phyloP scores from a whole-genome alignment of 1,140 invertebrate genomes.

The Dinoponera quadriceps region DNA sequence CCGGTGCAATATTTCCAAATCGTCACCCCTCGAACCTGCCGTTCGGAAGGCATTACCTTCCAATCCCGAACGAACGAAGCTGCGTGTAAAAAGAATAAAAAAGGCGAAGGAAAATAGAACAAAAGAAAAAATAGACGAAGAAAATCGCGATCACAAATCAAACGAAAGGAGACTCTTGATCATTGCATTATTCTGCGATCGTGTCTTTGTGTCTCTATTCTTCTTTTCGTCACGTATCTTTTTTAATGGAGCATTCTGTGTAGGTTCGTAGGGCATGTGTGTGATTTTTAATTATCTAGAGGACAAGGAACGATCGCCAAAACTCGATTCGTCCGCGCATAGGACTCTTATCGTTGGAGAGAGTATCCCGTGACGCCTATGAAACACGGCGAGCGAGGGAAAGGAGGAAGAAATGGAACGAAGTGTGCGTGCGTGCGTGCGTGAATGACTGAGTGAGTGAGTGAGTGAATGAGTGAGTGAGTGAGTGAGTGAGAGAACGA shows the following conservation, averaged over 20 bases:
- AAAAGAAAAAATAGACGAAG: constrained; percentile 48
- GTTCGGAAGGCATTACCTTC: background rate
- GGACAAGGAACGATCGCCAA: constrained; percentile 34
- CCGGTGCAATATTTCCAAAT: constrained; percentile 78
- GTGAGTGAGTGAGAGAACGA: background rate
- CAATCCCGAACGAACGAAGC: constrained; percentile 7
- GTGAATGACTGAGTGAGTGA: too few species aligned
- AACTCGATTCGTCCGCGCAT: constrained; percentile 6
- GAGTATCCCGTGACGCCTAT: background rate
- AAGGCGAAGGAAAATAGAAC: background rate
- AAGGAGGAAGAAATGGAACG: too few species aligned
- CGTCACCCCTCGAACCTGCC: constrained; percentile 55
- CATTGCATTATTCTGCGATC: constrained; percentile 13
- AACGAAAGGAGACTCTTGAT: constrained; percentile 25
- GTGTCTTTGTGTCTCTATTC: constrained; percentile 42
- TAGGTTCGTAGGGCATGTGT: constrained; percentile 38
- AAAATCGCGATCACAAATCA: constrained; percentile 33
- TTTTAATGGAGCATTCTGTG: background rate
- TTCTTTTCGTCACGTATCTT: constrained; percentile 3
- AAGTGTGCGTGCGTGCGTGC: too few species aligned
- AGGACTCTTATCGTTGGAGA: background rate
- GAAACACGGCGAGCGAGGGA: constrained; percentile 1
- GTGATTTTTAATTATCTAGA: constrained; percentile 31
- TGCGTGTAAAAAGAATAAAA: constrained; percentile 17
- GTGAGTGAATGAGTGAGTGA: constrained; percentile 5